These are phyloP conservation scores for Pluvianellus socialis DNA, from an alignment of 2,113 vertebrate species.

Conservation along the genomic window DNA sequence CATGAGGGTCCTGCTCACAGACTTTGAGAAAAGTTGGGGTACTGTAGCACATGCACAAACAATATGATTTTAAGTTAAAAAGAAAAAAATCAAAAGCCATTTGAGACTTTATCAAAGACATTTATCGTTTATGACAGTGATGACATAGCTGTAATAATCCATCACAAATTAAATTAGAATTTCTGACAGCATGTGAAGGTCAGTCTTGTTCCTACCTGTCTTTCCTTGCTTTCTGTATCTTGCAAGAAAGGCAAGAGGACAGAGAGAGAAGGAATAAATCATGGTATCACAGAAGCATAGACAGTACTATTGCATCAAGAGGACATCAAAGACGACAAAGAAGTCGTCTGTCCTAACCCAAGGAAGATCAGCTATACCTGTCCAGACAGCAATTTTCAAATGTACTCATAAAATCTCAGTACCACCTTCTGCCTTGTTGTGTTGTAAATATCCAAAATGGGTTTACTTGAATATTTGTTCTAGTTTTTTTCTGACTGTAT, in stretches of 20 bases:
- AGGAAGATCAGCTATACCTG: background rate
- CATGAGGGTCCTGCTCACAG: background rate
- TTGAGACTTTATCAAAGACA: background rate
- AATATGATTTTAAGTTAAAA: background rate
- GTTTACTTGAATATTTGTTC: background rate
- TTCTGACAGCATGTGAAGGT: background rate
- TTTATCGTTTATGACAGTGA: background rate
- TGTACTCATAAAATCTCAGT: background rate
- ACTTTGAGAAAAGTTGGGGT: background rate
- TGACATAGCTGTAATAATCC: background rate
- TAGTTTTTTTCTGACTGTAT: background rate
- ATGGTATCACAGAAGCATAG: background rate
- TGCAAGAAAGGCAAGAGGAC: background rate
- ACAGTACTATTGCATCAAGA: background rate
- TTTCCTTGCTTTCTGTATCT: background rate
- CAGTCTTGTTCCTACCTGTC: background rate
- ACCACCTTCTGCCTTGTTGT: background rate
- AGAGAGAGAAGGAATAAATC: background rate
- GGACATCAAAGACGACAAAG: background rate
- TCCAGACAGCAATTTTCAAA: background rate
- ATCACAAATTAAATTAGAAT: background rate
- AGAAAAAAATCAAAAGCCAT: background rate
- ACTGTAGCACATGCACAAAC: background rate
- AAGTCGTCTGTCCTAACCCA: background rate
- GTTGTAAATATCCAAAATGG: background rate